Evolutionary conservation across 2,797 vertebrate species (phyloP), one percentile per base, ranked within the genome.

Genomic region (Parambassis ranga): DNA sequence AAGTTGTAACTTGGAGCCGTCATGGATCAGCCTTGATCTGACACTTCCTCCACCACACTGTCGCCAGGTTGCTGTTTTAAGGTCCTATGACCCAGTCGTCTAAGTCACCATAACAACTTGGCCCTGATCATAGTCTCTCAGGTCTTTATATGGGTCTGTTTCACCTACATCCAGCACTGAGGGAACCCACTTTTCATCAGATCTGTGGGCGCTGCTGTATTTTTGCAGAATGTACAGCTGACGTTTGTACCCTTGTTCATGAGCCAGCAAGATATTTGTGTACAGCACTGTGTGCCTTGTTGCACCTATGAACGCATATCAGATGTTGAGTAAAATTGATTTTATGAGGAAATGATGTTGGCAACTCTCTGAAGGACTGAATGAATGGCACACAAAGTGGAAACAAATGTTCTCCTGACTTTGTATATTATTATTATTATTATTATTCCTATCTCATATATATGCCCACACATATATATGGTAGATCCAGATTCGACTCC

Each of bases 331-430:
- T 30, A 35, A 65, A 72, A 85, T 68, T 77, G 72, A 84, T 84
- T 86, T 82, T 46, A 75, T 44, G 61, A 65, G 60, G 58, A 77
- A 75, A 65, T 42, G 31, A 77, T 72, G 53, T 49, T 14, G 24
- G 51, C 11, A 59, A 65, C 51, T 24, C 30, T 64, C 7, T 3
- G 39, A 61, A 35, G 36, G 48, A 53, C 56, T 60, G 68, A 72
- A n/a, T n/a, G n/a, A 56, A 6, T 4, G 9, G 51, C 62, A 75
- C 47, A 64, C 73, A 77, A 70, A 80, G 53, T 70, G 75, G 67
- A 72, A 78, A 52, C 77, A 83, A 70, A 82, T 74, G 73, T 73
- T 75, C 73, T 55, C 64, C 27, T 82, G 65, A 76, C 71, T 55
- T 53, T 68, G 65, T 43, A 47, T 48, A 66, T 79, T 77, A 68